phyloP scores from a whole-genome alignment of 2,888 invertebrate genomes.

The Tortricodes alternella region DNA sequence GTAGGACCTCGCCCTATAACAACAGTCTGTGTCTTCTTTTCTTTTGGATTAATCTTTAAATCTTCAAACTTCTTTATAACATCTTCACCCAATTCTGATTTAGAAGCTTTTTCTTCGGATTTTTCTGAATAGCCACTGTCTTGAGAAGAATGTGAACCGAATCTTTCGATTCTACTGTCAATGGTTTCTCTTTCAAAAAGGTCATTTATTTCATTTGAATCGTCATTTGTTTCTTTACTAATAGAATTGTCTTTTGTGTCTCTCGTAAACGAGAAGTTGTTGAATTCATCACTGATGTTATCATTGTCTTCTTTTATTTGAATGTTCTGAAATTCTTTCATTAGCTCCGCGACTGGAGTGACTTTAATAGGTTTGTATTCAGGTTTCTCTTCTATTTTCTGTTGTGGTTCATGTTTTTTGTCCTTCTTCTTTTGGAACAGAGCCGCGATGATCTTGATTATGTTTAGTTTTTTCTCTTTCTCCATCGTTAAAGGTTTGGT shows the following conservation, averaged over 20 bases:
- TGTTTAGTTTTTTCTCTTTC: constrained; percentile 39
- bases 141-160: constrained; percentile 62
- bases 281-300: constrained; percentile 51
- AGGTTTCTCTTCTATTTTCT: constrained; percentile 41
- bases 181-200: constrained; percentile 33
- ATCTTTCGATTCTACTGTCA: constrained; percentile 46
- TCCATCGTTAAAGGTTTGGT: constrained; percentile 39
- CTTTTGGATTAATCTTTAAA: constrained; percentile 36
- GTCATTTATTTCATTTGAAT: background rate
- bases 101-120: constrained; percentile 40
- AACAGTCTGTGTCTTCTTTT: constrained; percentile 48
- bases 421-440: constrained; percentile 28
- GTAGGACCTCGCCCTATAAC: constrained; percentile 43
- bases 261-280: constrained; percentile 48
- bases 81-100: constrained; percentile 29
- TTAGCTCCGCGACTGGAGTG: constrained; percentile 41
- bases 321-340: constrained; percentile 50
- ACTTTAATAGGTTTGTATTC: constrained; percentile 36
- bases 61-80: constrained; percentile 38
- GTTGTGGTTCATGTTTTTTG: constrained; percentile 39
- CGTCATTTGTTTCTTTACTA: background rate
- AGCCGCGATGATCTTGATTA: constrained; percentile 19
- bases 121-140: constrained; percentile 67
- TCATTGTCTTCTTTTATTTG: constrained; percentile 35
- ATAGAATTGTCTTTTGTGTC: constrained; percentile 14